A percentile compares a stretch with the other conserved stretches of the same genome.
Evolutionary conservation across 2,888 invertebrate genomes (phyloP).

Genomic region (Tillus elongatus): DNA sequence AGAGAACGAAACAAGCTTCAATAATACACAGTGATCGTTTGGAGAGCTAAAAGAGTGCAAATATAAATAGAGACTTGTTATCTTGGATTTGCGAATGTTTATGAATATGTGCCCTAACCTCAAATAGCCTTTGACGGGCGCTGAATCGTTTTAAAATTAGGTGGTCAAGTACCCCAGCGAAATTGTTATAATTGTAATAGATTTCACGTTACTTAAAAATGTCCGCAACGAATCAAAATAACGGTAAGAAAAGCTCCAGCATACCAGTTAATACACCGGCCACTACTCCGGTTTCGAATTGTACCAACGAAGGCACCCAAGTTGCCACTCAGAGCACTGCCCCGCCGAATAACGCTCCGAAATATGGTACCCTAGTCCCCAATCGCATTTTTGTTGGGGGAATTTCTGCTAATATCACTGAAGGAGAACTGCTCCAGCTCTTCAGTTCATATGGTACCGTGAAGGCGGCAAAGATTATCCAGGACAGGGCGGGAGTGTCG

Average conservation of each 20-base stretch:
- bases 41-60: too few relatives aligned
- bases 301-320: conserved; percentile 32
- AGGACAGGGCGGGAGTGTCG: conserved; percentile 88
- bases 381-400: conserved; percentile 96
- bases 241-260: conserved; percentile 35
- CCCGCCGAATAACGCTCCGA: conserved; percentile 43
- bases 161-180: neutral
- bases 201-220: too few relatives aligned
- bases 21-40: too few relatives aligned
- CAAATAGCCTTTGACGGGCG: conserved; percentile 7
- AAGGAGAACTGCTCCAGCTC: conserved; percentile 81
- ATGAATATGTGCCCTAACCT: conserved; percentile 10
- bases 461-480: conserved; percentile 89
- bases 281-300: conserved; percentile 36
- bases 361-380: conserved; percentile 72
- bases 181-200: too few relatives aligned
- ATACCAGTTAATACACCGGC: conserved; percentile 38
- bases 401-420: conserved; percentile 87
- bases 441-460: conserved; percentile 86
- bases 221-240: conserved; percentile 30
- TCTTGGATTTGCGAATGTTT: conserved; percentile 12
- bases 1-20: too few relatives aligned
- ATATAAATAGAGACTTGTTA: conserved; percentile 12
- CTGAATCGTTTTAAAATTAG: neutral
- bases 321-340: conserved; percentile 34